Evolutionary conservation across 2,888 invertebrate genomes (phyloP).

Genomic region (Dione vanillae): DNA sequence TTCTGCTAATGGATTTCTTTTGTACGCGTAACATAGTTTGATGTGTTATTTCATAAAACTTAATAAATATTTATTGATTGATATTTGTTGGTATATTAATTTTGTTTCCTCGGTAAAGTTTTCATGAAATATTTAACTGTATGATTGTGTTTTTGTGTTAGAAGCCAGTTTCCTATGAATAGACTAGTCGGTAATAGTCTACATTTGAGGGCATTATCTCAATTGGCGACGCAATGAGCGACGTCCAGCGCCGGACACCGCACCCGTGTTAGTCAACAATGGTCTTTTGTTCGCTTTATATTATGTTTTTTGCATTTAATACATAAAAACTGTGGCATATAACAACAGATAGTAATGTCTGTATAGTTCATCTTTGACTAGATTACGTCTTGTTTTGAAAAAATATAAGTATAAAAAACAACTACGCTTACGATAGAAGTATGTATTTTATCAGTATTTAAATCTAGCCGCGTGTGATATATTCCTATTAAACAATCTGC

Average conservation of each 20-base stretch:
- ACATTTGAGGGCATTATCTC: constrained; percentile 82
- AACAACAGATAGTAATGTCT: background rate
- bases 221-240: constrained; percentile 81
- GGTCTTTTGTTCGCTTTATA: constrained; percentile 71
- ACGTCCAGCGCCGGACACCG: constrained; percentile 77
- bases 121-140: background rate
- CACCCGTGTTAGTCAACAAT: constrained; percentile 69
- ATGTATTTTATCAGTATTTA: constrained; percentile 9
- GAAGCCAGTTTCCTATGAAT: constrained; percentile 78
- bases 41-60: constrained; percentile 5
- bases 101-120: background rate
- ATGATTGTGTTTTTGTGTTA: constrained; percentile 63
- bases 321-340: background rate
- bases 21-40: constrained; percentile 5
- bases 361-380: background rate
- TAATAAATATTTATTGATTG: background rate
- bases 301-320: constrained; percentile 64
- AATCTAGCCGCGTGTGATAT: constrained; percentile 9
- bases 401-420: background rate
- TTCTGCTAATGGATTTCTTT: constrained; percentile 9
- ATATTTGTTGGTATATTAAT: background rate
- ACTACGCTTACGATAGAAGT: background rate
- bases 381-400: background rate
- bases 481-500: constrained; percentile 23
- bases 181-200: constrained; percentile 77